Conservation (phyloP, 2,797 vertebrate species). For the Mastacembelus armatus region DNA sequence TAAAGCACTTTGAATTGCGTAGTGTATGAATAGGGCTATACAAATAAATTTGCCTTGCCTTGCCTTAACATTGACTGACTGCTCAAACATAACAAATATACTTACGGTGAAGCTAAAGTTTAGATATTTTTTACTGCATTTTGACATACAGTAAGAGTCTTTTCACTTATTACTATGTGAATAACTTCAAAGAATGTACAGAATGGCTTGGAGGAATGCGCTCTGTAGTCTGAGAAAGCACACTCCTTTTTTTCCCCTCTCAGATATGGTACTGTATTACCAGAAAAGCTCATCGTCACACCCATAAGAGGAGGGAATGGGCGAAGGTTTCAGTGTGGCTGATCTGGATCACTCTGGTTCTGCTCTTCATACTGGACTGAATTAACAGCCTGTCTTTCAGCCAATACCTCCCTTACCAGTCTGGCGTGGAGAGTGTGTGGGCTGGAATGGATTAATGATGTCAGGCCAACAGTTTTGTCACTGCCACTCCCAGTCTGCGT, state of each 20-base stretch:
- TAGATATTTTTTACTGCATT: not conserved
- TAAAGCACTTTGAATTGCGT: too few species aligned
- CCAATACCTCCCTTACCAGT: constrained; percentile 64
- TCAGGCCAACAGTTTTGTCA: constrained; percentile 62
- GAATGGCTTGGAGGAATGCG: constrained; percentile 14
- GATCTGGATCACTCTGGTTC: constrained; percentile 67
- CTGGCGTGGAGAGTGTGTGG: constrained; percentile 63
- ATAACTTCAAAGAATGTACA: constrained; percentile 22
- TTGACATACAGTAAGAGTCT: not conserved
- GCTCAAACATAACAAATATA: not conserved
- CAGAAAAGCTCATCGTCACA: constrained; percentile 51
- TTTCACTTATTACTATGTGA: not conserved
- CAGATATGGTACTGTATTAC: constrained; percentile 34
- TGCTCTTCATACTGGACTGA: constrained; percentile 58
- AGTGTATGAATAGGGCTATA: too few species aligned
- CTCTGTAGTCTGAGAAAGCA: constrained; percentile 27
- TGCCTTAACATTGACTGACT: too few species aligned
- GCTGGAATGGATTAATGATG: constrained; percentile 70
- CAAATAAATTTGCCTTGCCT: too few species aligned
- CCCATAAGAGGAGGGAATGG: constrained; percentile 38
- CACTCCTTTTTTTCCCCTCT: constrained; percentile 26
- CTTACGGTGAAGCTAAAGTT: not conserved
- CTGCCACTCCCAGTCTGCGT: constrained; percentile 73
- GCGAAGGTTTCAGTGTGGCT: constrained; percentile 41
- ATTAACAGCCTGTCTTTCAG: constrained; percentile 55